Percentiles rank a stretch among this genome's conserved stretches.
These are phyloP conservation scores for Hymenopus coronatus DNA, from an alignment of 2,888 invertebrate species.

Conservation along the genomic window DNA sequence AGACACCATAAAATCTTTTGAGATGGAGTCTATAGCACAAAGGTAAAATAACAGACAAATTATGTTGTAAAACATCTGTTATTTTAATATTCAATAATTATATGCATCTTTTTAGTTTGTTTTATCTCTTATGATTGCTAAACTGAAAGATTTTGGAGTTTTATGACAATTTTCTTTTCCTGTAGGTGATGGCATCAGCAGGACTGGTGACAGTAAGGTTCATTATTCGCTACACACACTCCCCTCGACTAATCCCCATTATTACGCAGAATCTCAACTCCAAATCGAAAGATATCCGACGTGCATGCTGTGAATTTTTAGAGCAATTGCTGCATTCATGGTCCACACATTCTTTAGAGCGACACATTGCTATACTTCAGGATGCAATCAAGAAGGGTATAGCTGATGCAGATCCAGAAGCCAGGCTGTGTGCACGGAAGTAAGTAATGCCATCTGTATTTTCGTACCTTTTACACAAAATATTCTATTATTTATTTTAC, in stretches of 20 bases:
- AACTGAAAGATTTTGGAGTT: neutral
- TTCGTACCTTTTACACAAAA: too few species aligned
- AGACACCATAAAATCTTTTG: too few species aligned
- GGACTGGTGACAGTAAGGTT: slow-evolving; percentile 83
- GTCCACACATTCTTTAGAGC: slow-evolving; percentile 80
- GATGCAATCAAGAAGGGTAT: slow-evolving; percentile 86
- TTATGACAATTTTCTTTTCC: slow-evolving; percentile 21
- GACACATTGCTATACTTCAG: slow-evolving; percentile 70
- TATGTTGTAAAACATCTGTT: too few species aligned
- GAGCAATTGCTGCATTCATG: slow-evolving; percentile 81
- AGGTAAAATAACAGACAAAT: too few species aligned
- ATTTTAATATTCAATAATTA: too few species aligned
- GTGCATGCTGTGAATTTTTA: slow-evolving; percentile 75
- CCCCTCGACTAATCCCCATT: slow-evolving; percentile 75
- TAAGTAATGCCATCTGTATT: slow-evolving; percentile 47
- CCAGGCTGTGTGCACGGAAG: slow-evolving; percentile 78
- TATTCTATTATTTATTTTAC: too few species aligned
- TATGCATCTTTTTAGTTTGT: neutral
- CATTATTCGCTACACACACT: slow-evolving; percentile 81
- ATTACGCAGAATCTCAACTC: slow-evolving; percentile 72
- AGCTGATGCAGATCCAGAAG: slow-evolving; percentile 89
- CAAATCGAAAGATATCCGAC: slow-evolving; percentile 90
- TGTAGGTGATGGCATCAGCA: slow-evolving; percentile 82
- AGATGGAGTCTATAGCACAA: too few species aligned
- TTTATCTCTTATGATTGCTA: neutral